Evolutionary conservation across 2,797 vertebrate genomes (phyloP).

Genomic region (Spondyliosoma cantharus): DNA sequence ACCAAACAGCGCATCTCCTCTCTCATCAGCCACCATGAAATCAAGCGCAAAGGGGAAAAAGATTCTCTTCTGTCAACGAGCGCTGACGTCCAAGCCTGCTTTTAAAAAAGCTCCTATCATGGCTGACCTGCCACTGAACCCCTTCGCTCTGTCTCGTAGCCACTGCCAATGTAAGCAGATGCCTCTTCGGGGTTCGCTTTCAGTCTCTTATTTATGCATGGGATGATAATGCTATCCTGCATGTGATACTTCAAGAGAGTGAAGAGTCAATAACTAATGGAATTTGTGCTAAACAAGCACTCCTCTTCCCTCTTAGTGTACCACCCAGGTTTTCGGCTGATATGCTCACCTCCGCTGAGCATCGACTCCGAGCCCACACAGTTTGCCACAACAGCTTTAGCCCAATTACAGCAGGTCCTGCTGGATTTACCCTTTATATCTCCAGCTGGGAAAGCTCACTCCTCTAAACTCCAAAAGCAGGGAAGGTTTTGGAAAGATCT

Average conservation of each 20-base stretch:
- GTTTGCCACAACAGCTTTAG: constrained; percentile 66
- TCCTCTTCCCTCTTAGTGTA: constrained; percentile 51
- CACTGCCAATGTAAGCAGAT: constrained; percentile 80
- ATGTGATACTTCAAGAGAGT: constrained; percentile 69
- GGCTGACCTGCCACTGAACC: constrained; percentile 79
- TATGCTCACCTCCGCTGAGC: constrained; percentile 65
- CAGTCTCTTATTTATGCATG: constrained; percentile 71
- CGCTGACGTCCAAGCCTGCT: constrained; percentile 56
- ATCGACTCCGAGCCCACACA: constrained; percentile 73
- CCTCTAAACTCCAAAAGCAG: constrained; percentile 55
- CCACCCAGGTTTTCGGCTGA: constrained; percentile 66
- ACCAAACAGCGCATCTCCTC: constrained; percentile 54
- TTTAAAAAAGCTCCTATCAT: constrained; percentile 52
- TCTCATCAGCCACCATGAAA: constrained; percentile 65
- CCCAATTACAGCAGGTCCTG: constrained; percentile 69
- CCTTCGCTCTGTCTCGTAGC: constrained; percentile 53
- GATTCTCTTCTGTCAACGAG: constrained; percentile 41
- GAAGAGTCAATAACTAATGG: constrained; percentile 70
- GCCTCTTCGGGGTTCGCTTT: constrained; percentile 70
- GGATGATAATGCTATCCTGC: constrained; percentile 69
- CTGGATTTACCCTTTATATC: constrained; percentile 66
- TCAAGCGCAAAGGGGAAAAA: constrained; percentile 36
- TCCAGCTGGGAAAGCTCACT: constrained; percentile 81
- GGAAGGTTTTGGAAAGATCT: constrained; percentile 71
- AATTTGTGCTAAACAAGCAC: constrained; percentile 70